These are phyloP conservation scores for Tachina fera DNA, from an alignment of 2,888 invertebrate species.

Conservation along the genomic window DNA sequence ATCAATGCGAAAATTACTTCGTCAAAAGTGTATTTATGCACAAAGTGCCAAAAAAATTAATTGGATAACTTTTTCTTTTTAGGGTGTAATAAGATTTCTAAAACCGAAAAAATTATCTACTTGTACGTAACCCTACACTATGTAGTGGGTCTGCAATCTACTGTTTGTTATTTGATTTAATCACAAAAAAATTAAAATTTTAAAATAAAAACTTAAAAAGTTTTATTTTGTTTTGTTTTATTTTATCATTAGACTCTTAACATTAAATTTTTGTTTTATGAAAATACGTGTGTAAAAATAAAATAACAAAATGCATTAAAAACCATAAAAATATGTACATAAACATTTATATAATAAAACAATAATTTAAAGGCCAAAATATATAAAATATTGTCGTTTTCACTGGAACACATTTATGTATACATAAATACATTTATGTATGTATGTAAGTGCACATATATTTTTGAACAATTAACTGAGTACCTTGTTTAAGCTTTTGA, in stretches of 20 bases:
- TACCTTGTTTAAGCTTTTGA: slow-evolving; percentile 25
- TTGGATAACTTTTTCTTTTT: no score
- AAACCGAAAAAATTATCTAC: no score
- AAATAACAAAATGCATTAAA: background rate
- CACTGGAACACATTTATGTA: slow-evolving; percentile 65
- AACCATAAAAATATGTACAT: slow-evolving; percentile 16
- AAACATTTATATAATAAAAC: background rate
- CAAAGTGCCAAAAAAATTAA: no score
- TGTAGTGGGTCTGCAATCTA: no score
- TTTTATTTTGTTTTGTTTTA: background rate
- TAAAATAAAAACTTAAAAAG: background rate
- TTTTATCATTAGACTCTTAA: slow-evolving; percentile 5
- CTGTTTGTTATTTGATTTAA: no score
- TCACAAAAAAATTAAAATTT: background rate
- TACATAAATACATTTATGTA: background rate
- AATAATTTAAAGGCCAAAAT: slow-evolving; percentile 34
- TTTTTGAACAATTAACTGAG: slow-evolving; percentile 2
- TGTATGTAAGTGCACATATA: background rate
- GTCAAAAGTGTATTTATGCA: no score
- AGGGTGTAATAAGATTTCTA: no score
- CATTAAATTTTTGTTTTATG: background rate
- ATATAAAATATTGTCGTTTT: slow-evolving; percentile 71
- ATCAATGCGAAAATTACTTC: no score
- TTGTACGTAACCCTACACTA: no score
- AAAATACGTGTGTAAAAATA: slow-evolving; percentile 1